Evolutionary conservation across 2,797 vertebrate genomes (phyloP), one percentile per base, ranked within the genome.

Genomic region (Cephalopachus bancanus): DNA sequence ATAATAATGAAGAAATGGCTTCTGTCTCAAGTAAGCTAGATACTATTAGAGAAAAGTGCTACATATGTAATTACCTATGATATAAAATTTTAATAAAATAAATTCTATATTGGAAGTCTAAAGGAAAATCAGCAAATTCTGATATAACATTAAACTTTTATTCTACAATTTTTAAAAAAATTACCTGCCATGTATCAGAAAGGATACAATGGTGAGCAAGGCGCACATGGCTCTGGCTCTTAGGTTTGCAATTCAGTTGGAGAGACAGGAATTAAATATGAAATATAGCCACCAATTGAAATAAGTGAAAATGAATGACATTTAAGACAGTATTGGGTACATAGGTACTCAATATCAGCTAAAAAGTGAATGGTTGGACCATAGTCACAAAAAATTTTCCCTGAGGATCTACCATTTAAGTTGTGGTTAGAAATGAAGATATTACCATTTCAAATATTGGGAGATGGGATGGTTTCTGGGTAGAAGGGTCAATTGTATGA

Each of bases 11-110:
- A 94, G 28, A 90, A 83, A 60, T 49, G 53, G 24, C 57, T 92
- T 83, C 51, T 93, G 30, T 80, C 60, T 95, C 88, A 49, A 71
- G 83, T 89, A 80, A 92, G 71, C 49, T 78, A 33, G 11, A 16
- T 85, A 33, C 81, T 87, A 57, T 30, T 84, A 33, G 65, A 89
- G 55, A 75, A 93, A 93, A 89, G 33, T 28, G 16, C 37, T 95
- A 64, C 94, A 96, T 44, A 44, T 94, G 64, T 93, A 96, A 96
- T 96, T 91, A 78, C 30, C n/a, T 94, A 80, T 86, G 65, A 84
- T 90, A 94, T 83, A 89, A 95, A 85, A 72, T 65, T 95, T 95
- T 96, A 89, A 93, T 90, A 75, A 93, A 93, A 75, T 72, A 95
- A 91, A 84, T 94, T 87, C 33, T 69, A 60, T 65, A 59, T 64